These are phyloP conservation scores for Pungitius pungitius DNA, from an alignment of 2,113 vertebrate genomes.

Conservation along the genomic window DNA sequence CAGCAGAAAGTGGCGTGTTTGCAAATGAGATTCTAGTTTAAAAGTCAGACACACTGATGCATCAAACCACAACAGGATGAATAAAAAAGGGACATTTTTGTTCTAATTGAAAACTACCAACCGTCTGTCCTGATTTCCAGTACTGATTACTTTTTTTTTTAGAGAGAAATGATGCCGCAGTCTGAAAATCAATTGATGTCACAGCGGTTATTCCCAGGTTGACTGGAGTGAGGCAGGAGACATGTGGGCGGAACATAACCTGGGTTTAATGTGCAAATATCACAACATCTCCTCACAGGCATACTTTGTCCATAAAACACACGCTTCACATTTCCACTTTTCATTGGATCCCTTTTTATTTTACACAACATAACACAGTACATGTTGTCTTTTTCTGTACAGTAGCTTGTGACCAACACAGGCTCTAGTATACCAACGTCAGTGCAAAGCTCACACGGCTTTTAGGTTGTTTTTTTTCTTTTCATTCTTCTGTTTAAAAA, in stretches of 20 bases:
- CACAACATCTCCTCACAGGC: not conserved
- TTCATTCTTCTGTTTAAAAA: conserved; percentile 84
- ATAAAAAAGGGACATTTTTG: not conserved
- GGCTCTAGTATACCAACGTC: conserved; percentile 77
- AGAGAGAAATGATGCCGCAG: not conserved
- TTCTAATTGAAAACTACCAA: conserved; percentile 5
- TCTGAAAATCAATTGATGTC: not conserved
- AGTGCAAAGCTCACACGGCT: conserved; percentile 83
- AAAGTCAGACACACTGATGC: conserved; percentile 2
- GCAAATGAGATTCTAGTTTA: conserved; percentile 20
- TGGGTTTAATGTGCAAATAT: not conserved
- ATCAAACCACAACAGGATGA: conserved; percentile 7
- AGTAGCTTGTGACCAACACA: conserved; percentile 87
- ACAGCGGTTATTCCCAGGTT: not conserved
- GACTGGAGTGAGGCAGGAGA: not conserved
- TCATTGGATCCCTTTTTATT: conserved; percentile 84
- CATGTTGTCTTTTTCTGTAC: conserved; percentile 89
- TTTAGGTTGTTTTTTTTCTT: conserved; percentile 56
- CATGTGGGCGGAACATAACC: not conserved
- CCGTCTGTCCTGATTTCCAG: not conserved
- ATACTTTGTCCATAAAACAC: conserved; percentile 45
- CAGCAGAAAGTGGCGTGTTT: conserved; percentile 7
- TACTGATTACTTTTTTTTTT: too few species aligned
- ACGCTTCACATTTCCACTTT: conserved; percentile 55
- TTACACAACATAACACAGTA: conserved; percentile 91